A percentile compares a stretch with the other conserved stretches of the same genome.
phyloP scores from a whole-genome alignment of 1,140 invertebrate species.

The Drosophila ananassae region DNA sequence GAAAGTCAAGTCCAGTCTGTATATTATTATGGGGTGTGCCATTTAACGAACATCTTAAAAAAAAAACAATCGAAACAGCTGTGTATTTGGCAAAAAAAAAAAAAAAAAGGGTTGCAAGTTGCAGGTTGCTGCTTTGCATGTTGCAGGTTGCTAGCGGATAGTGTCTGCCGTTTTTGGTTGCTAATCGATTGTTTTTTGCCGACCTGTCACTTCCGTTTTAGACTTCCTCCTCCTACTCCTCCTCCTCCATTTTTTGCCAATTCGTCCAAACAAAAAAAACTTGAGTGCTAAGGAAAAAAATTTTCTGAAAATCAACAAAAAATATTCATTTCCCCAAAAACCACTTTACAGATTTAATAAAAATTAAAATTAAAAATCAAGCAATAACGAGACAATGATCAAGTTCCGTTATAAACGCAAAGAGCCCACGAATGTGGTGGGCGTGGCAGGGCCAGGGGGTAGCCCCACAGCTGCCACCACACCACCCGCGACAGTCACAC shows the following conservation, averaged over 20 bases:
- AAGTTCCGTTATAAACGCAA: constrained; percentile 88
- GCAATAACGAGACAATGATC: constrained; percentile 84
- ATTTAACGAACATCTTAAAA: neutral
- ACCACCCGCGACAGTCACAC: neutral
- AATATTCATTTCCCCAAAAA: neutral
- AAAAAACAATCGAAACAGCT: neutral
- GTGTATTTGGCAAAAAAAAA: too few species aligned
- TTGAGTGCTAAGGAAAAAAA: constrained; percentile 1
- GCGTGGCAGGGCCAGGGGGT: neutral
- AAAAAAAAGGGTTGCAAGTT: constrained; percentile 1
- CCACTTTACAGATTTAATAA: neutral
- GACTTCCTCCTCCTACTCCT: neutral
- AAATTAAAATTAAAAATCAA: constrained; percentile 35
- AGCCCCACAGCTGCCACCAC: neutral
- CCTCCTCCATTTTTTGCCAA: neutral
- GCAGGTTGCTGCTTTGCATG: neutral
- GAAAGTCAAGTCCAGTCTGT: constrained; percentile 47
- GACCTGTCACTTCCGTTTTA: constrained; percentile 2
- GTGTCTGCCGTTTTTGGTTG: neutral
- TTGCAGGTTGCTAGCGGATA: neutral
- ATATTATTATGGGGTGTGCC: constrained; percentile 16
- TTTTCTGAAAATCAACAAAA: neutral
- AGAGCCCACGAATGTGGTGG: constrained; percentile 83
- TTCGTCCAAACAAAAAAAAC: neutral
- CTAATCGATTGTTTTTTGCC: constrained; percentile 3